Base-by-base conservation (phyloP, 2,797 vertebrate species). In the Yasuhikotakia modesta region DNA sequence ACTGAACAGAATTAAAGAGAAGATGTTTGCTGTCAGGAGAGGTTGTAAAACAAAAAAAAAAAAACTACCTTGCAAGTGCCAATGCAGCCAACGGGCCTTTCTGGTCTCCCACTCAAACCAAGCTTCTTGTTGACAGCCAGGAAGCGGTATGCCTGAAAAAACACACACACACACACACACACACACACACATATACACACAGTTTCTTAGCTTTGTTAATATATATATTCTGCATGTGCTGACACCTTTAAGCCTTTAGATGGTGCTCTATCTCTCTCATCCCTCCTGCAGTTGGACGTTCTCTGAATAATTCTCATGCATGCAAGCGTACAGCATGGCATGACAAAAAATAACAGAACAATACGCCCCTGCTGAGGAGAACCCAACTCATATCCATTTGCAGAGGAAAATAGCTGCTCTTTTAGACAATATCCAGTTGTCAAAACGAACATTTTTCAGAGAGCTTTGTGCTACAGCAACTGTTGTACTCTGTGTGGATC, bases 51-150 rank as follows among this genome's bases (percentile, higher is more conserved):
- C 4, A 30, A n/a, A n/a, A 64, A 17, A 27, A 27, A 27, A 2
- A 30, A n/a, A n/a, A 64, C 12, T 86, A 94, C 97, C 96, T 99
- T 99, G 89, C 96, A 99, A 69, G 96, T 97, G 68, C 98, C 98
- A 0, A 99, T 96, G 88, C 97, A 99, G 85, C 98, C 98, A 75
- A 99, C 92, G 2, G 97, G 98, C 65, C 98, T 92, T 7, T 98
- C 95, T 0, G 98, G 98, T 86, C 98, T 95, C 87, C 98, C 98
- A 64, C 92, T 96, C 86, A 99, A 89, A 74, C 95, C 96, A 82
- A 98, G 39, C 83, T 99, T 99, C 79, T 96, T 94, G 86, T 99
- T 99, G 88, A 96, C 76, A 8, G 96, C 98, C 75, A 99, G 88
- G 76, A 97, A 95, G 74, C 96, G 95, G 84, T 99, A 99, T 6